Evolutionary conservation across 2,113 vertebrate species (phyloP).

Genomic region (Girardinichthys multiradiatus): DNA sequence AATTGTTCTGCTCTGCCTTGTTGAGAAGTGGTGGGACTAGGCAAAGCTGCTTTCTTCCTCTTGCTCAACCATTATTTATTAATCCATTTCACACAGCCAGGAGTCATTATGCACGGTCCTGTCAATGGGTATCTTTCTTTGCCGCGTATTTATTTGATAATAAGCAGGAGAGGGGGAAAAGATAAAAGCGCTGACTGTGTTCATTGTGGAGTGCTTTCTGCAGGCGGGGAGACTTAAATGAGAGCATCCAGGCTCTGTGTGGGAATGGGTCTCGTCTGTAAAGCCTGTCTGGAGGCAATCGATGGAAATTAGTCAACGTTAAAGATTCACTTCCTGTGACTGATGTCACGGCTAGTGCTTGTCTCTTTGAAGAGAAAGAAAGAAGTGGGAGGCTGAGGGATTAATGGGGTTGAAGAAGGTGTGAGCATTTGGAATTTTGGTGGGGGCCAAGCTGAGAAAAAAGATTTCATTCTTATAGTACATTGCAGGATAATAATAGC

Average conservation of each 20-base stretch:
- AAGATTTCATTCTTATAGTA: conserved; percentile 47
- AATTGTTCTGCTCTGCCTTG: conserved; percentile 63
- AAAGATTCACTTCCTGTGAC: conserved; percentile 84
- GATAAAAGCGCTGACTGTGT: conserved; percentile 80
- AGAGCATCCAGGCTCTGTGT: conserved; percentile 76
- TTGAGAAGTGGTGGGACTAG: conserved; percentile 55
- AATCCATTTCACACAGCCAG: conserved; percentile 83
- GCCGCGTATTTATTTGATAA: conserved; percentile 80
- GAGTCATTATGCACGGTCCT: conserved; percentile 79
- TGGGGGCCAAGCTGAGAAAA: conserved; percentile 44
- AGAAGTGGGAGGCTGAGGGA: conserved; percentile 67
- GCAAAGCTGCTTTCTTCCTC: conserved; percentile 63
- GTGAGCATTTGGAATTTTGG: conserved; percentile 44
- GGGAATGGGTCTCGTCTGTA: conserved; percentile 81
- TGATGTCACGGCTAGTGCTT: conserved; percentile 76
- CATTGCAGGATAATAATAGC: conserved; percentile 46
- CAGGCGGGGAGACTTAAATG: conserved; percentile 72
- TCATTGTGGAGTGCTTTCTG: conserved; percentile 75
- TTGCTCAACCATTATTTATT: conserved; percentile 78
- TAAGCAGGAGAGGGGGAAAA: conserved; percentile 77
- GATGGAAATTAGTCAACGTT: conserved; percentile 83
- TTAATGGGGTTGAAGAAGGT: conserved; percentile 70
- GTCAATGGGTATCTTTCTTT: conserved; percentile 81
- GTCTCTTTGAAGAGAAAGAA: conserved; percentile 78
- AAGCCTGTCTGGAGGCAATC: conserved; percentile 84